A percentile compares a stretch with the other conserved stretches of the same genome.
phyloP scores from a whole-genome alignment of 2,797 vertebrate genomes.

The Forpus xanthops region DNA sequence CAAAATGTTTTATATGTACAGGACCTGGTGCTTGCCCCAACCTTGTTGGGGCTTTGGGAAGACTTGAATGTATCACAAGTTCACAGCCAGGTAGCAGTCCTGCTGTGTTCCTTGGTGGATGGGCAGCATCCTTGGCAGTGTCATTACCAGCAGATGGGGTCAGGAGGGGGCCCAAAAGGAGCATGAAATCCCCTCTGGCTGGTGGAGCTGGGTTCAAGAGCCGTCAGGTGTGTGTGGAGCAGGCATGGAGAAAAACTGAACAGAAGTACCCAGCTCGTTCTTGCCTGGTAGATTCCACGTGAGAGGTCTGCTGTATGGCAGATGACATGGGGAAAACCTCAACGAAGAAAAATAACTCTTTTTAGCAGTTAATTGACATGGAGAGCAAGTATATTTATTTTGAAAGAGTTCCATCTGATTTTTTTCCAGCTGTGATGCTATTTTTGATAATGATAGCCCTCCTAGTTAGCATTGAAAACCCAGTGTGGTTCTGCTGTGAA shows the following conservation, averaged over 20 bases:
- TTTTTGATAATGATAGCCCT: not conserved
- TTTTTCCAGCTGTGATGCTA: not conserved
- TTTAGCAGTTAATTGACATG: not conserved
- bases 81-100: not conserved
- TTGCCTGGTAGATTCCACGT: not conserved
- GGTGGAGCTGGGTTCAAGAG: not conserved
- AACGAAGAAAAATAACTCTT: not conserved
- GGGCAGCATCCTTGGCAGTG: not conserved
- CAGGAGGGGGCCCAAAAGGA: not conserved
- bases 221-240: not conserved
- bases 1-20: fast-evolving
- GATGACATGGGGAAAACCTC: not conserved
- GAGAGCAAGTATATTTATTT: not conserved
- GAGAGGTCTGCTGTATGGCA: not conserved
- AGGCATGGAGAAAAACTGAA: fast-evolving
- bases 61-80: not conserved
- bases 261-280: not conserved
- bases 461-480: not conserved
- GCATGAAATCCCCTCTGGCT: not conserved
- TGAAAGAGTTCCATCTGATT: fast-evolving
- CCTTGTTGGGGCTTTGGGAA: not conserved
- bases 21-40: not conserved
- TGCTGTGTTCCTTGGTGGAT: not conserved
- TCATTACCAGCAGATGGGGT: not conserved
- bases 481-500: fast-evolving